phyloP scores from a whole-genome alignment of 2,888 invertebrate species.

The Drosophila melanosoma region DNA sequence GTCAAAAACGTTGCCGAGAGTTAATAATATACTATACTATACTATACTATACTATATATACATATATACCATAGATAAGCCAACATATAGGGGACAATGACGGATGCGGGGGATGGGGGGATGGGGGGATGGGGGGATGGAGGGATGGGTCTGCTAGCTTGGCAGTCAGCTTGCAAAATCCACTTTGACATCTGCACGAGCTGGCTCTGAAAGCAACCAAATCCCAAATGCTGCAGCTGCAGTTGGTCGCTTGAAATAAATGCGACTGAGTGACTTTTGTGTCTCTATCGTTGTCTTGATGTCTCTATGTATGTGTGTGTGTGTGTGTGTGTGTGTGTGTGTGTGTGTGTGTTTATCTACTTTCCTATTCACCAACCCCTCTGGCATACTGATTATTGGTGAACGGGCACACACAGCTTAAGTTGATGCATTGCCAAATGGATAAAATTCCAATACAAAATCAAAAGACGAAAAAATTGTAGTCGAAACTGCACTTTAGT shows the following conservation, averaged over 20 bases:
- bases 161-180: slow-evolving; percentile 32
- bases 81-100: neutral
- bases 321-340: neutral
- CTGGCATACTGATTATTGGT: slow-evolving; percentile 53
- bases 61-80: slow-evolving; percentile 10
- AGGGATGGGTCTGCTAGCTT: neutral
- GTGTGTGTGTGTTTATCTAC: neutral
- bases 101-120: too few species aligned
- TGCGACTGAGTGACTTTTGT: slow-evolving; percentile 36
- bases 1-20: slow-evolving; percentile 72
- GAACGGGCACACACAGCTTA: slow-evolving; percentile 20
- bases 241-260: slow-evolving; percentile 26
- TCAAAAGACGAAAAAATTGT: slow-evolving; percentile 34
- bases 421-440: slow-evolving; percentile 43
- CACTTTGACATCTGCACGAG: slow-evolving; percentile 41
- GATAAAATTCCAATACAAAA: slow-evolving; percentile 44
- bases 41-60: slow-evolving; percentile 43
- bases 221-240: slow-evolving; percentile 25
- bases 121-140: too few species aligned
- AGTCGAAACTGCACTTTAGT: slow-evolving; percentile 15
- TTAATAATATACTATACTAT: slow-evolving; percentile 65
- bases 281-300: neutral
- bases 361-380: neutral
- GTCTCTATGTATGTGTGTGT: neutral
- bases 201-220: slow-evolving; percentile 19